Evolutionary conservation across 2,797 vertebrate species (phyloP).

Genomic region (Pangasius macronema): DNA sequence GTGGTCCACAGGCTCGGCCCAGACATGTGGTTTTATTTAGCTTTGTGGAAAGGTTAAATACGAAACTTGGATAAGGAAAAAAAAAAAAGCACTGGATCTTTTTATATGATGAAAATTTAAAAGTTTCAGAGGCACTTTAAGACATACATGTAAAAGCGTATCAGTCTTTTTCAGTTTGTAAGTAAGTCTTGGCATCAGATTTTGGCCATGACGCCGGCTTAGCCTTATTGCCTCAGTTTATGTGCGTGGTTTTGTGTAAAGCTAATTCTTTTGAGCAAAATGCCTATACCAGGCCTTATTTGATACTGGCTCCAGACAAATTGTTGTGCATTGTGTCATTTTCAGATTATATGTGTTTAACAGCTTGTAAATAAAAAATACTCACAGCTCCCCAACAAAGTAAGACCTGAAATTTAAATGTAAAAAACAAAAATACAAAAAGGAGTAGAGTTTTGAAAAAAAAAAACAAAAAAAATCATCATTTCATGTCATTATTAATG

Average conservation of each 20-base stretch:
- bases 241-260: conserved; percentile 53
- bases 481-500: neutral
- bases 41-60: conserved; percentile 72
- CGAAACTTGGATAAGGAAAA: conserved; percentile 71
- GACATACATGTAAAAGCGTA: conserved; percentile 55
- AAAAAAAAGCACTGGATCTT: conserved; percentile 62
- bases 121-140: conserved; percentile 58
- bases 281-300: conserved; percentile 42
- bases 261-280: conserved; percentile 57
- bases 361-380: conserved; percentile 34
- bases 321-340: conserved; percentile 49
- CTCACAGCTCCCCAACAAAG: neutral
- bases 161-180: conserved; percentile 50
- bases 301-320: conserved; percentile 57
- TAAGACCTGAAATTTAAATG: conserved; percentile 24
- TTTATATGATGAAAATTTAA: conserved; percentile 60
- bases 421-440: conserved; percentile 1
- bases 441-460: neutral
- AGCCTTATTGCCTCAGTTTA: conserved; percentile 52
- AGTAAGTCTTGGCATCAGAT: conserved; percentile 43
- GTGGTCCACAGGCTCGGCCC: conserved; percentile 62
- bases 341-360: conserved; percentile 39
- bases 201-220: conserved; percentile 48
- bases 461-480: neutral
- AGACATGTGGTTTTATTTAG: conserved; percentile 78